Conservation (phyloP, 2,888 invertebrate genomes). For the Chymomyza procnemis region DNA sequence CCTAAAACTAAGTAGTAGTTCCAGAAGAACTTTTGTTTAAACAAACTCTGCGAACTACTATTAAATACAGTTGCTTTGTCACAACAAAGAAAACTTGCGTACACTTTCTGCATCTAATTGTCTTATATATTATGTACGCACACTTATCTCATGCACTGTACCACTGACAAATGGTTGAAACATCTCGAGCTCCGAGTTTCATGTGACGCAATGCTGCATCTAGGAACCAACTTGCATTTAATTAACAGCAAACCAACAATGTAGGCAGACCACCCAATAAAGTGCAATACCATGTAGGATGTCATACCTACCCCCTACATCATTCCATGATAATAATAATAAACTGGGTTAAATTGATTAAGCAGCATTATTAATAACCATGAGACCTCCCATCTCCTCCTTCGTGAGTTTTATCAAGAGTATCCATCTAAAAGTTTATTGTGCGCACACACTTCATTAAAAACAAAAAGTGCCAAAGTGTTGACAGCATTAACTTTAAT, state of each 20-base stretch:
- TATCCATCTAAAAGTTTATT: background rate
- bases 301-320: background rate
- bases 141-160: background rate
- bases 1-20: background rate
- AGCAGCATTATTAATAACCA: constrained; percentile 27
- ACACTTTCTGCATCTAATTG: constrained; percentile 39
- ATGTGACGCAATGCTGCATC: background rate
- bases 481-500: constrained; percentile 48
- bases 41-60: background rate
- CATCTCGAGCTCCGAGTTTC: background rate
- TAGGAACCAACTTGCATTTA: background rate
- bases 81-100: constrained; percentile 6
- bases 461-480: constrained; percentile 9
- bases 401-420: too few species aligned
- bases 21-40: background rate
- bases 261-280: background rate
- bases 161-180: too few species aligned
- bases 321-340: background rate
- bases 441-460: constrained; percentile 22
- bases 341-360: constrained; percentile 62
- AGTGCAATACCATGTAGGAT: background rate
- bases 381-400: background rate
- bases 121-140: constrained; percentile 14
- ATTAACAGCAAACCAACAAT: background rate
- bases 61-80: background rate